Conservation (phyloP, 2,888 invertebrate genomes). For the Lochmaea crataegi region DNA sequence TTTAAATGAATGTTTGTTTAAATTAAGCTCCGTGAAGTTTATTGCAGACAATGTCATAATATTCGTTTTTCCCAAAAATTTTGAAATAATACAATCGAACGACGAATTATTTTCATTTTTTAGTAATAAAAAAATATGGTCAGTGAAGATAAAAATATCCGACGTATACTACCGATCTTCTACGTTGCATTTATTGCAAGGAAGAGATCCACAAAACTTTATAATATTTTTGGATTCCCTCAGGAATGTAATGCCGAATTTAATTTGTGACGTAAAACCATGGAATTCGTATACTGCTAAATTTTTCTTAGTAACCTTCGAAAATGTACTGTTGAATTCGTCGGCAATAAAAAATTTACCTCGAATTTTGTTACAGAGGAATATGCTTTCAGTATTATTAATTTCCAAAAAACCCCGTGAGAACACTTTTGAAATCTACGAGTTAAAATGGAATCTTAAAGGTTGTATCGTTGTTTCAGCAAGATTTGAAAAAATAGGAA, state of each 20-base stretch:
- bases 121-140: background rate
- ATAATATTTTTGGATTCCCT: conserved; percentile 12
- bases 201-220: background rate
- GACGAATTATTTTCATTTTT: background rate
- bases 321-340: background rate
- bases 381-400: conserved; percentile 15
- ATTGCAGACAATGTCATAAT: background rate
- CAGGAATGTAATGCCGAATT: background rate
- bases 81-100: background rate
- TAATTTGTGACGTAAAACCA: background rate
- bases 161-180: background rate
- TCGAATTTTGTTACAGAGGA: background rate
- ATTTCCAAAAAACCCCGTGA: background rate
- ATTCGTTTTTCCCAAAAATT: background rate
- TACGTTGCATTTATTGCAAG: background rate
- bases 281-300: background rate
- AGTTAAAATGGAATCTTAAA: background rate
- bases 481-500: conserved; percentile 7
- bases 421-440: conserved; percentile 13
- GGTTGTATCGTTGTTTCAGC: conserved; percentile 12
- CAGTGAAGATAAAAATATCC: background rate
- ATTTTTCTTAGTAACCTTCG: conserved; percentile 4
- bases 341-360: background rate
- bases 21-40: background rate
- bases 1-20: conserved; percentile 9